Evolutionary conservation across 2,888 invertebrate species (phyloP).

Genomic region (Melikaiella ostensackeni): DNA sequence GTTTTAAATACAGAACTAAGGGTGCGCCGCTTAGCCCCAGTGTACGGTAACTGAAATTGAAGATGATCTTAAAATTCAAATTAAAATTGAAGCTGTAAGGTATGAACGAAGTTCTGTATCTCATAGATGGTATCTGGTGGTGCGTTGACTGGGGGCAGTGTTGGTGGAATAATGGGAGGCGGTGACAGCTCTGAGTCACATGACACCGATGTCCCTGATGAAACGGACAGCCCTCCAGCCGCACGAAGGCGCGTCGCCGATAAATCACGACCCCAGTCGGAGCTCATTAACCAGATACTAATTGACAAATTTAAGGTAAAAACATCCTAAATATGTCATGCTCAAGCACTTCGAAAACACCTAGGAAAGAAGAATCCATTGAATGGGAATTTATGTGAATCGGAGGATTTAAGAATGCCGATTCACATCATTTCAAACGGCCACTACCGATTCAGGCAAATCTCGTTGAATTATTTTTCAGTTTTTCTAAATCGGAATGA

Average conservation of each 20-base stretch:
- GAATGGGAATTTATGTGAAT: too few species aligned
- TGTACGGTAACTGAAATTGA: background rate
- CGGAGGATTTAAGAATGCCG: too few species aligned
- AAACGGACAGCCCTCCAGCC: conserved; percentile 80
- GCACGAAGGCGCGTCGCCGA: conserved; percentile 77
- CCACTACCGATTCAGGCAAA: too few species aligned
- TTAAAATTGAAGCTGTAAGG: conserved; percentile 36
- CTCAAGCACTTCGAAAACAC: background rate
- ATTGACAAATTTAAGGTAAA: conserved; percentile 81
- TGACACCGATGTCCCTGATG: conserved; percentile 79
- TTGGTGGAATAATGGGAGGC: conserved; percentile 75
- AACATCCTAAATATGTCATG: conserved; percentile 39
- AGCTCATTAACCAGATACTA: conserved; percentile 81
- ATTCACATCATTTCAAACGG: too few species aligned
- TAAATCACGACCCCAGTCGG: conserved; percentile 80
- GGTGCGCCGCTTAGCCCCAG: too few species aligned
- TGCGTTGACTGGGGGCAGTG: conserved; percentile 73
- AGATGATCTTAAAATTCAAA: conserved; percentile 14
- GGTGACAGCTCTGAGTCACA: conserved; percentile 81
- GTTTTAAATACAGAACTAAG: too few species aligned
- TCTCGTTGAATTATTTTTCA: too few species aligned
- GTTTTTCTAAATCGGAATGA: too few species aligned
- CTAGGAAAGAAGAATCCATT: too few species aligned
- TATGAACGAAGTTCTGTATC: conserved; percentile 49
- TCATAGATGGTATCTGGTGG: conserved; percentile 79